These are phyloP conservation scores for Syngnathus floridae DNA, from an alignment of 2,113 vertebrate genomes.

Conservation along the genomic window DNA sequence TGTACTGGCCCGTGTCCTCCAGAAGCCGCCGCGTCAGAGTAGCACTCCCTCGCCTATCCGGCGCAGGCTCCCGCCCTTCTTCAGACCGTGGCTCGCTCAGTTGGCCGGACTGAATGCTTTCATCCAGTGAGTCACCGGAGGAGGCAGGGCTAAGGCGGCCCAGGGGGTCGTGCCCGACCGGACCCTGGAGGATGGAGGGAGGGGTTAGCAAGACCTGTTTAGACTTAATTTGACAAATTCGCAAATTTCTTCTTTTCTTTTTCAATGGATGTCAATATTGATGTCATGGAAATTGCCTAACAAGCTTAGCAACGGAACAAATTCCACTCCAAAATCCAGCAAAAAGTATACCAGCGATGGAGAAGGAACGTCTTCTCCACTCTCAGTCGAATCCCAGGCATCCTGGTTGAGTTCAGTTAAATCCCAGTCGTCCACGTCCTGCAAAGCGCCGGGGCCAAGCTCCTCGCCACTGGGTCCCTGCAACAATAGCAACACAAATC, in stretches of 20 bases:
- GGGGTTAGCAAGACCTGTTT: no score
- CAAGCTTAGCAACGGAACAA: no score
- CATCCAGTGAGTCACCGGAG: constrained; percentile 85
- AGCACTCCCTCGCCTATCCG: constrained; percentile 12
- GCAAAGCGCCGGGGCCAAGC: constrained; percentile 70
- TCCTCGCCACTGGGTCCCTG: constrained; percentile 57
- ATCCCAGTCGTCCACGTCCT: constrained; percentile 95
- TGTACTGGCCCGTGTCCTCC: constrained; percentile 84
- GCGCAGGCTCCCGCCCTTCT: constrained; percentile 69
- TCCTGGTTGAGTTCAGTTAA: constrained; percentile 87
- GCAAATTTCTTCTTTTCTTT: no score
- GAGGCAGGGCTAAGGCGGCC: constrained; percentile 81
- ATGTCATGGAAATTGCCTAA: no score
- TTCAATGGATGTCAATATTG: no score
- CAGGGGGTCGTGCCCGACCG: constrained; percentile 54
- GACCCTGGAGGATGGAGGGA: constrained; percentile 52
- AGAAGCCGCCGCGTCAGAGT: constrained; percentile 80
- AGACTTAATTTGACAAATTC: no score
- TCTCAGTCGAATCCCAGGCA: constrained; percentile 15
- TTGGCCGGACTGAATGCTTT: constrained; percentile 86
- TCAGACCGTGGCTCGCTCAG: constrained; percentile 86
- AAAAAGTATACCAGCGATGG: constrained; percentile 20
- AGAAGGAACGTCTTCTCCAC: constrained; percentile 25
- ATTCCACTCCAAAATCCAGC: no score
- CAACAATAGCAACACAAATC: not conserved